phyloP scores from a whole-genome alignment of 2,113 vertebrate species.

The Microcebus ravelobensis region DNA sequence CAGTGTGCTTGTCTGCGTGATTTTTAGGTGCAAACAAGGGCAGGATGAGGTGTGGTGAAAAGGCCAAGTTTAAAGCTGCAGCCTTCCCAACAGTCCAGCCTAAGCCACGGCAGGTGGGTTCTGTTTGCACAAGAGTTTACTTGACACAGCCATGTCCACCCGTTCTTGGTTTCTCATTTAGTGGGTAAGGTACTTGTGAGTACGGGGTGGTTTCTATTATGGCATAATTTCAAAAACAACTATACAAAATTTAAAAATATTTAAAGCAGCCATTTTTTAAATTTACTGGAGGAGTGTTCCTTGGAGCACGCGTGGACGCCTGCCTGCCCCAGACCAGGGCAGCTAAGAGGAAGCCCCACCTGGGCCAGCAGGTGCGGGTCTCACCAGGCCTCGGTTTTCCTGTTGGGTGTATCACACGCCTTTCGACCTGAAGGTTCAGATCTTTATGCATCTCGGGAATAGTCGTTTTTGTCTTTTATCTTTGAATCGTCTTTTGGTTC shows the following conservation, averaged over 20 bases:
- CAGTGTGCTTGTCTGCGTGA: neutral
- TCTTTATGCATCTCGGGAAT: neutral
- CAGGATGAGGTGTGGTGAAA: neutral
- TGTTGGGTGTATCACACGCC: rapidly evolving
- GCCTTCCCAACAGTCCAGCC: neutral
- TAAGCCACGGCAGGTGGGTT: neutral
- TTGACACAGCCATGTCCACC: rapidly evolving
- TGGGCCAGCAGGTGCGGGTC: rapidly evolving
- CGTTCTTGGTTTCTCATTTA: neutral
- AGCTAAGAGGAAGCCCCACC: neutral
- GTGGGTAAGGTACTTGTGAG: rapidly evolving
- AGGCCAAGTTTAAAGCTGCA: neutral
- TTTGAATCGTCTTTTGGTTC: neutral
- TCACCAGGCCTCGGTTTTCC: rapidly evolving
- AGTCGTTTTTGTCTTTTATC: neutral
- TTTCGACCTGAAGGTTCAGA: no score
- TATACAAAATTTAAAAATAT: rapidly evolving
- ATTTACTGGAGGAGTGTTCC: rapidly evolving
- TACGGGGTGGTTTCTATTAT: rapidly evolving
- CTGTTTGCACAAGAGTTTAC: rapidly evolving
- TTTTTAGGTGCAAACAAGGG: neutral
- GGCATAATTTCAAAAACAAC: neutral
- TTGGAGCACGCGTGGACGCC: neutral
- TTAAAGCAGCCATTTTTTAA: neutral
- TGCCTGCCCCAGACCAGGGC: neutral